These are phyloP conservation scores for Galemys pyrenaicus DNA, from an alignment of 2,113 vertebrate genomes.

Conservation along the genomic window DNA sequence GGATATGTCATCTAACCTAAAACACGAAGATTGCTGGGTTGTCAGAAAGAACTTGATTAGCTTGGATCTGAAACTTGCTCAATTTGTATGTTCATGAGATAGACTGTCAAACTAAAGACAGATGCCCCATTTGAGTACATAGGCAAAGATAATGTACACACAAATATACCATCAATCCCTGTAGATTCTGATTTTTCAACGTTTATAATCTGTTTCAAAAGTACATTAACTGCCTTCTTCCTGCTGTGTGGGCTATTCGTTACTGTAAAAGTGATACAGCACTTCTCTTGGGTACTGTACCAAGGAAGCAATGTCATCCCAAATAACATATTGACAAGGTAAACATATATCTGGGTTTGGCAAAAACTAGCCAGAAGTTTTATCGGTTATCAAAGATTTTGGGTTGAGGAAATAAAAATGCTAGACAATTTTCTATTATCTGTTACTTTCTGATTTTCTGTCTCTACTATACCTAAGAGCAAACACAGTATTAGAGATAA, in stretches of 20 bases:
- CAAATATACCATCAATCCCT: conserved; percentile 73
- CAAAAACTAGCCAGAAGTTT: conserved; percentile 39
- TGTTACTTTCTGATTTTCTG: neutral
- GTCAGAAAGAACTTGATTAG: conserved; percentile 77
- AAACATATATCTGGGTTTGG: conserved; percentile 25
- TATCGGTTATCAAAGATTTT: conserved; percentile 52
- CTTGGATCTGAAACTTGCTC: conserved; percentile 72
- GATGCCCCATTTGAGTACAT: conserved; percentile 65
- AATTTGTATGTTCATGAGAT: conserved; percentile 78
- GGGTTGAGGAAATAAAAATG: conserved; percentile 58
- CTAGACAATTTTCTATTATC: conserved; percentile 33
- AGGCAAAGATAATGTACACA: conserved; percentile 71
- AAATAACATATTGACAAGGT: neutral
- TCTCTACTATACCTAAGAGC: neutral
- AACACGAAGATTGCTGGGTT: conserved; percentile 75
- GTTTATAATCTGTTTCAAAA: conserved; percentile 68
- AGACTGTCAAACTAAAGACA: conserved; percentile 79
- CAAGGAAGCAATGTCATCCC: neutral
- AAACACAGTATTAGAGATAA: conserved; percentile 7
- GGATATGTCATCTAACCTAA: conserved; percentile 67
- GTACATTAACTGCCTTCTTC: conserved; percentile 44
- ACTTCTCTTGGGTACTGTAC: conserved; percentile 5
- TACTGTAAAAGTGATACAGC: conserved; percentile 2
- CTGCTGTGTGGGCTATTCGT: conserved; percentile 38
- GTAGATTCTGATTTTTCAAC: conserved; percentile 73